Evolutionary conservation across 2,888 invertebrate species (phyloP).

Genomic region (Sesia apiformis): DNA sequence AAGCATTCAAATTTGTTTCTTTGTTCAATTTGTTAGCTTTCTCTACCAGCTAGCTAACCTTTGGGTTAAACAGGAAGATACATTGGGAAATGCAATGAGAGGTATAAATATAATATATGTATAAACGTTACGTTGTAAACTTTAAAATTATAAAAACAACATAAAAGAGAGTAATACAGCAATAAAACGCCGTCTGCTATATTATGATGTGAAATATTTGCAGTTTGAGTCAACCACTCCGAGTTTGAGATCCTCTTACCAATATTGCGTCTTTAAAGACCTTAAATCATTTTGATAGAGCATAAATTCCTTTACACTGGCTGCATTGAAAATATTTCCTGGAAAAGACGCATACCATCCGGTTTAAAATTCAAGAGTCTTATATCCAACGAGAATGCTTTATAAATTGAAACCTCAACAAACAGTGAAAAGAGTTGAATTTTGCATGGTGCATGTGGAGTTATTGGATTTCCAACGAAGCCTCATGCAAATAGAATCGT

Average conservation of each 20-base stretch:
- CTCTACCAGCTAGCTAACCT: too few species aligned
- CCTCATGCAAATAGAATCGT: conserved; percentile 17
- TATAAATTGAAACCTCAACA: conserved; percentile 14
- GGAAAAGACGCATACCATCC: conserved; percentile 17
- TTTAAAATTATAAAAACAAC: too few species aligned
- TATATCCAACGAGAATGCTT: conserved; percentile 9
- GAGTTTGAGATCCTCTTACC: conserved; percentile 21
- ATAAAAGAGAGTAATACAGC: too few species aligned
- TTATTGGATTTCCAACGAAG: conserved; percentile 24
- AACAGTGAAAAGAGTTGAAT: conserved; percentile 5
- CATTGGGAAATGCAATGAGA: too few species aligned
- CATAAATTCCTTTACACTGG: conserved; percentile 8
- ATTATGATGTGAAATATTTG: conserved; percentile 22
- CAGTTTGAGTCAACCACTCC: conserved; percentile 5
- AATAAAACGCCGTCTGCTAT: too few species aligned
- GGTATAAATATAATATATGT: too few species aligned
- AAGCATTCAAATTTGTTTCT: too few species aligned
- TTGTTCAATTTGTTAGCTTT: too few species aligned
- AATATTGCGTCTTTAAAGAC: conserved; percentile 17
- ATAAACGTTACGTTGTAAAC: too few species aligned
- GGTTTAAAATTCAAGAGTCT: conserved; percentile 10
- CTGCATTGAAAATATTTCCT: conserved; percentile 7
- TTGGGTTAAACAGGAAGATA: too few species aligned
- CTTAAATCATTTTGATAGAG: conserved; percentile 6
- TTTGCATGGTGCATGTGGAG: conserved; percentile 8